Evolutionary conservation across 2,888 invertebrate genomes (phyloP).

Genomic region (Ormia ochracea): DNA sequence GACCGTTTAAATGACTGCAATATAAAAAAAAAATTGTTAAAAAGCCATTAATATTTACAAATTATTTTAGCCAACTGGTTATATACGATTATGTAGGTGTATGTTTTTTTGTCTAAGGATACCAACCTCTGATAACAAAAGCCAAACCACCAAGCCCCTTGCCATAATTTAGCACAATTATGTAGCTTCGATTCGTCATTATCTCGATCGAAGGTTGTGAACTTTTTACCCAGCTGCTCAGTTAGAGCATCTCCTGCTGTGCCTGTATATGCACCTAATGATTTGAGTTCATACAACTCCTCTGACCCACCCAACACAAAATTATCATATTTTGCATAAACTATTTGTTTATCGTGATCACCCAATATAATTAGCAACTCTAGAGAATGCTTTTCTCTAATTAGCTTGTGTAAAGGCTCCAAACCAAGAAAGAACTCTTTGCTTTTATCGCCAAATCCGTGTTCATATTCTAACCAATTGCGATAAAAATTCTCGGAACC

Average conservation of each 20-base stretch:
- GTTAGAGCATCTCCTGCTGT: constrained; percentile 41
- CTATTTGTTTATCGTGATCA: constrained; percentile 25
- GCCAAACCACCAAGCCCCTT: constrained; percentile 53
- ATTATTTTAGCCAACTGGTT: neutral
- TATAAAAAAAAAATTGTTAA: too few species aligned
- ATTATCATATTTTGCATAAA: constrained; percentile 52
- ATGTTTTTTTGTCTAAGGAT: too few species aligned
- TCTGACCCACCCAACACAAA: constrained; percentile 30
- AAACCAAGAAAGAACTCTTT: constrained; percentile 45
- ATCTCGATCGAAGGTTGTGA: constrained; percentile 46
- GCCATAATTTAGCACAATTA: constrained; percentile 44
- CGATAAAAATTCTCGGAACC: constrained; percentile 47
- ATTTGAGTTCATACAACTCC: constrained; percentile 31
- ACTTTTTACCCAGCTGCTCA: constrained; percentile 37
- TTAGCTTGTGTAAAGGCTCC: constrained; percentile 18
- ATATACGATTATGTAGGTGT: too few species aligned
- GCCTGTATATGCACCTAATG: constrained; percentile 33
- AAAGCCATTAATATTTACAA: too few species aligned
- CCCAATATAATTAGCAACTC: constrained; percentile 48
- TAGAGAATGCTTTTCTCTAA: neutral
- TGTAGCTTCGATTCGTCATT: constrained; percentile 27
- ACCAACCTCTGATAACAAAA: constrained; percentile 41
- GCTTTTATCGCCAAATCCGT: constrained; percentile 41
- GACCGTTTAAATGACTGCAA: constrained; percentile 47
- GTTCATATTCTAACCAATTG: constrained; percentile 40